Percentiles rank a stretch among this genome's conserved stretches.
Conservation (phyloP, 2,888 invertebrate species). For the Mythimna ferrago region DNA sequence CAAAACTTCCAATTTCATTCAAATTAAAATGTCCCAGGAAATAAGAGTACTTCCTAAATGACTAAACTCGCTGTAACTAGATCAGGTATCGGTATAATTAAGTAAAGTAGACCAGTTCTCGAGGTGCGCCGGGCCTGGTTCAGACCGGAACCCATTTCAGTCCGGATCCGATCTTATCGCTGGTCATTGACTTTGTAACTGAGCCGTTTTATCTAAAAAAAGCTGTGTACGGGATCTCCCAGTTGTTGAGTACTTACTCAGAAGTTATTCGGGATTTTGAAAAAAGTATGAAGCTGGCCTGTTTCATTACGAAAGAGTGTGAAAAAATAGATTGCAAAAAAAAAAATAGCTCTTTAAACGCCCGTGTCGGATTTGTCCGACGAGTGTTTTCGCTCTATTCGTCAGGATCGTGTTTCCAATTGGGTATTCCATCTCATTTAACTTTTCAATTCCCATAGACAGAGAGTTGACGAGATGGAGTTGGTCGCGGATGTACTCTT, state of each 20-base stretch:
- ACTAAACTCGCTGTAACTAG: conserved; percentile 13
- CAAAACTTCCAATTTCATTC: background rate
- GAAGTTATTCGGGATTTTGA: background rate
- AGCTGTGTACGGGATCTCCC: background rate
- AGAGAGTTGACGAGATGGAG: too few species aligned
- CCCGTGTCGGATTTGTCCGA: too few species aligned
- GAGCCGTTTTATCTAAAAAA: conserved; percentile 14
- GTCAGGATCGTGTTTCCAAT: too few species aligned
- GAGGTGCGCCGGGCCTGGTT: conserved; percentile 41
- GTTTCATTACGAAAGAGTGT: too few species aligned
- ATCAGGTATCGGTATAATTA: conserved; percentile 32
- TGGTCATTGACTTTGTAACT: conserved; percentile 34
- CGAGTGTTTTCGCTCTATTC: too few species aligned
- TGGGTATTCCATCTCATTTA: too few species aligned
- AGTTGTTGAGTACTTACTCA: background rate
- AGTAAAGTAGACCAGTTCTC: conserved; percentile 38
- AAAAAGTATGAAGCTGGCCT: background rate
- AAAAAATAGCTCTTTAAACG: too few species aligned
- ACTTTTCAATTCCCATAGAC: too few species aligned
- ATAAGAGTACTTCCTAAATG: conserved; percentile 23
- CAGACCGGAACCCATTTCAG: conserved; percentile 33
- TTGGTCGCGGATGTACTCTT: too few species aligned
- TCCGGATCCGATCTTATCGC: conserved; percentile 35
- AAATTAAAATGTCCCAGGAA: conserved; percentile 8
- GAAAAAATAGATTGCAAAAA: background rate